These are phyloP conservation scores for Ammodramus savannarum DNA, from an alignment of 2,113 vertebrate genomes.

Conservation along the genomic window DNA sequence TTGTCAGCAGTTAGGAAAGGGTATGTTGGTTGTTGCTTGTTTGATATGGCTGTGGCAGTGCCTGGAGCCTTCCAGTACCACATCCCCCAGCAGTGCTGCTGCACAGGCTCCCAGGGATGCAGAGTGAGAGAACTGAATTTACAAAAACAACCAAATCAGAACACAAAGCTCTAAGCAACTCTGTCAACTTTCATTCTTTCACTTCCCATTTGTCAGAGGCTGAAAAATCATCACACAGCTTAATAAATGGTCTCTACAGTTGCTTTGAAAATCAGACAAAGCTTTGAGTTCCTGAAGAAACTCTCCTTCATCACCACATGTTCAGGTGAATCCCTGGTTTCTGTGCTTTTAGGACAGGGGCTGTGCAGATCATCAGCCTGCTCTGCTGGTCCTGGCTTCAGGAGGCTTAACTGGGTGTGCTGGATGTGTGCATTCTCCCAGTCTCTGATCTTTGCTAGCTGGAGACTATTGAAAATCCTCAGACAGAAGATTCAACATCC, in stretches of 20 bases:
- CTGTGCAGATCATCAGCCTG: background rate
- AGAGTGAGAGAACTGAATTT: background rate
- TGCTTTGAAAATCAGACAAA: background rate
- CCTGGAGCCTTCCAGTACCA: background rate
- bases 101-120: background rate
- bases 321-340: background rate
- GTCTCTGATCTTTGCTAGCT: background rate
- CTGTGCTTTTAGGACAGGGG: background rate
- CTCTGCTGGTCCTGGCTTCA: background rate
- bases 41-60: background rate
- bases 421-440: background rate
- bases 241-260: background rate
- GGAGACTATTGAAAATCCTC: background rate
- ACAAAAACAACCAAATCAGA: background rate
- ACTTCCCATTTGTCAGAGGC: background rate
- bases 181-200: background rate
- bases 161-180: background rate
- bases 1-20: background rate
- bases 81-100: background rate
- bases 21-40: background rate
- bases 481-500: background rate
- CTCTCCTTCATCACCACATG: background rate
- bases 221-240: background rate
- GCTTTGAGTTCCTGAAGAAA: background rate
- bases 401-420: background rate